Evolutionary conservation across 2,113 vertebrate genomes (phyloP), one percentile per base, ranked within the genome.

Genomic region (Malaclemys terrapin): DNA sequence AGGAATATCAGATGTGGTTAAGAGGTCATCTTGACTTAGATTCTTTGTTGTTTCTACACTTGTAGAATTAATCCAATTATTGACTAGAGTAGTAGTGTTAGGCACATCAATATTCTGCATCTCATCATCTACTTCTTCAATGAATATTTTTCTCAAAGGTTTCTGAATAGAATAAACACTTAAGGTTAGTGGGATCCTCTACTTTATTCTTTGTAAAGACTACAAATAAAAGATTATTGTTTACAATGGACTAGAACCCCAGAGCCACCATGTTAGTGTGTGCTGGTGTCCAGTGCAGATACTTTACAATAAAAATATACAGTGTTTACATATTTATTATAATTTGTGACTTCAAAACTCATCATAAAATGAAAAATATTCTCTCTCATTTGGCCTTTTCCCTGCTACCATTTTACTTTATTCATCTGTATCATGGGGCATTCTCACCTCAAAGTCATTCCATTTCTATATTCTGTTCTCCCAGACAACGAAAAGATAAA

Each of bases 51-150:
- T 53, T 89, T 80, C 54, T 78, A 38, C 8, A 19, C 54, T 84
- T 83, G 80, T 2, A 84, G 65, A 88, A 93, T 89, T 94, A 79
- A 45, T 11, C 91, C 95, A 82, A 56, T 89, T 80, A 84, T 2
- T 93, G 52, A 89, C 42, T 14, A 87, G 50, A 72, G 92, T 35
- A 89, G 91, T 12, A 88, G 85, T 42, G 56, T 88, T 25, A 52
- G 42, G 85, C 13, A 62, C 89, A 88, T 98, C 95, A 38, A 86
- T 24, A 17, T 81, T 80, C 17, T 88, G 82, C 56, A 97, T 42
- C 90, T 98, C 97, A 80, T 98, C 98, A 89, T 98, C 99, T 90
- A 99, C 96, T 96, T 99, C 99, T 97, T 99, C 98, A 75, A 99
- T 99, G n/a, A 98, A 89, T 65, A 99, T 96, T 96, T 99, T 99